A percentile compares a stretch with the other conserved stretches of the same genome.
phyloP scores from a whole-genome alignment of 2,113 vertebrate genomes.

The Malurus cyaneus region DNA sequence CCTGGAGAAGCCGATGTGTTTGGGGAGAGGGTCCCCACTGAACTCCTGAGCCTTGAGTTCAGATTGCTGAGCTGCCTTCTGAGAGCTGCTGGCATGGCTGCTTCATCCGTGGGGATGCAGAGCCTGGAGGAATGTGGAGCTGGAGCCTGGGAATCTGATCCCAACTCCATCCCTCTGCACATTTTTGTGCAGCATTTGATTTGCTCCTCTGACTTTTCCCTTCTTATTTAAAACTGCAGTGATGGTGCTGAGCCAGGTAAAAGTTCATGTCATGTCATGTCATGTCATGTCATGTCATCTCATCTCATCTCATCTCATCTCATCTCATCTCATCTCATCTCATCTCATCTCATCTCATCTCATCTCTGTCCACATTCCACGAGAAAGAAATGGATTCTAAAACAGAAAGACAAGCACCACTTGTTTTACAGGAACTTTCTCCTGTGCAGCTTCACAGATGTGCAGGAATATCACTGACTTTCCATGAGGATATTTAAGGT shows the following conservation, averaged over 20 bases:
- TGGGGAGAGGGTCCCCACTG: background rate
- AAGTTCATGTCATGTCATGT: no score
- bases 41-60: background rate
- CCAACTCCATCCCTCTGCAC: background rate
- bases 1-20: background rate
- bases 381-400: background rate
- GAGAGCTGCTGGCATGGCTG: background rate
- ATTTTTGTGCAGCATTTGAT: background rate
- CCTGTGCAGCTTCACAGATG: background rate
- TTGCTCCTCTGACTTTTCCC: background rate
- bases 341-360: background rate
- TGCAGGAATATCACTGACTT: background rate
- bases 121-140: no score
- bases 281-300: no score
- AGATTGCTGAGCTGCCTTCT: background rate
- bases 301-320: background rate
- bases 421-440: background rate
- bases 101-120: fast-evolving
- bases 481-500: background rate
- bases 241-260: background rate
- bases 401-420: background rate
- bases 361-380: background rate
- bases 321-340: background rate
- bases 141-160: fast-evolving
- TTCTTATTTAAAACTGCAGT: background rate